phyloP scores from a whole-genome alignment of 1,140 invertebrate species.

The Diorhabda sublineata region DNA sequence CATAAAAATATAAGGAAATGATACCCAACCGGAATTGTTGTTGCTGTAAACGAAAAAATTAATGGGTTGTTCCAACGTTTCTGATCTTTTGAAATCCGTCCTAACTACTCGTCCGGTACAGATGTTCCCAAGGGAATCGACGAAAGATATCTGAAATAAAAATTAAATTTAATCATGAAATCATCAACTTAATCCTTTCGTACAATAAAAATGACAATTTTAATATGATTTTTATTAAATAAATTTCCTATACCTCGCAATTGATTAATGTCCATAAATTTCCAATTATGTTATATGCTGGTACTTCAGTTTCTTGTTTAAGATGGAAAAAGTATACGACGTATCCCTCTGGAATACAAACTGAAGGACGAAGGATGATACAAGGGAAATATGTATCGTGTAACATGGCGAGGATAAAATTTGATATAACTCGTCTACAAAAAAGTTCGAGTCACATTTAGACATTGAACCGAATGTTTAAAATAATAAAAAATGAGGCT shows the following conservation, averaged over 20 bases:
- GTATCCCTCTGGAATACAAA: neutral
- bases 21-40: neutral
- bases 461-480: too few relatives aligned
- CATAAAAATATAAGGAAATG: slow-evolving; percentile 13
- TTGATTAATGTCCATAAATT: slow-evolving; percentile 11
- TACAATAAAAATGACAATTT: too few relatives aligned
- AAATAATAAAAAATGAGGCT: neutral
- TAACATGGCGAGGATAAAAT: slow-evolving; percentile 1
- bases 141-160: neutral
- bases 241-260: slow-evolving; percentile 3
- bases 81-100: slow-evolving; percentile 1
- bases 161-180: neutral
- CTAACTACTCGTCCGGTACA: slow-evolving; percentile 4
- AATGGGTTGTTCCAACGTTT: slow-evolving; percentile 3
- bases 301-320: slow-evolving; percentile 15
- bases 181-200: too few relatives aligned
- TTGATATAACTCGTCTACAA: slow-evolving; percentile 8
- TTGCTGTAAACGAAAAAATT: slow-evolving; percentile 10
- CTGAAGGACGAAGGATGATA: neutral
- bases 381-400: slow-evolving; percentile 7
- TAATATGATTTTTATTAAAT: too few relatives aligned
- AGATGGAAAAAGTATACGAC: slow-evolving; percentile 12
- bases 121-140: neutral
- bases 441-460: neutral
- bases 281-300: slow-evolving; percentile 10